phyloP scores from a whole-genome alignment of 2,113 vertebrate species.

The Brachypodius melanocephalos region DNA sequence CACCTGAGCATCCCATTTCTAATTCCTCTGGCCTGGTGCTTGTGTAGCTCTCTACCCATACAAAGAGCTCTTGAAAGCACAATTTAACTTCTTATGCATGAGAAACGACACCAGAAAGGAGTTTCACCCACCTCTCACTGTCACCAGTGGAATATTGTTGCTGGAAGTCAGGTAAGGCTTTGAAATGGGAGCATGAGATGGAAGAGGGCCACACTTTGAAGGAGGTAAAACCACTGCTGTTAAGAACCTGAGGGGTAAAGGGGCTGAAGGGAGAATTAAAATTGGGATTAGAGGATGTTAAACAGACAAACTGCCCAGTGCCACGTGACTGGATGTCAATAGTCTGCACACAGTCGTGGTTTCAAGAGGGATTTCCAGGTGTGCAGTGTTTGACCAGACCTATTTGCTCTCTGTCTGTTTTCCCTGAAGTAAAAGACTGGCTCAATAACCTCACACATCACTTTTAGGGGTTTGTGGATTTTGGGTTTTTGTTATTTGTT shows the following conservation, averaged over 20 bases:
- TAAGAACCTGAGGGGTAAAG: neutral
- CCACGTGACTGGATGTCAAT: neutral
- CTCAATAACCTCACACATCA: neutral
- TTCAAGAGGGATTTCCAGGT: neutral
- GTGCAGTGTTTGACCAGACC: neutral
- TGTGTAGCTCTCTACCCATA: neutral
- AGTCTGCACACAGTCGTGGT: no score
- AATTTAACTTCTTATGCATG: neutral
- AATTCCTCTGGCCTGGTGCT: neutral
- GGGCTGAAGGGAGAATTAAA: neutral
- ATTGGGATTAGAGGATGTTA: neutral
- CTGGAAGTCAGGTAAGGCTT: neutral
- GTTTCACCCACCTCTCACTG: neutral
- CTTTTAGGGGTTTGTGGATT: neutral
- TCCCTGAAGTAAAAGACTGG: neutral
- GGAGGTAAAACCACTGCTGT: neutral
- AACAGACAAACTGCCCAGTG: neutral
- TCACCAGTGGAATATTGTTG: neutral
- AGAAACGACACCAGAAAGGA: neutral
- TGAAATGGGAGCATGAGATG: neutral
- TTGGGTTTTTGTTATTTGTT: neutral
- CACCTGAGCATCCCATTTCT: neutral
- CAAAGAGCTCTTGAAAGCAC: neutral
- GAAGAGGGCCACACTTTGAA: accelerated
- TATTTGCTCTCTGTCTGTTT: neutral